phyloP scores from a whole-genome alignment of 2,888 invertebrate species.

The Polietes domitor region DNA sequence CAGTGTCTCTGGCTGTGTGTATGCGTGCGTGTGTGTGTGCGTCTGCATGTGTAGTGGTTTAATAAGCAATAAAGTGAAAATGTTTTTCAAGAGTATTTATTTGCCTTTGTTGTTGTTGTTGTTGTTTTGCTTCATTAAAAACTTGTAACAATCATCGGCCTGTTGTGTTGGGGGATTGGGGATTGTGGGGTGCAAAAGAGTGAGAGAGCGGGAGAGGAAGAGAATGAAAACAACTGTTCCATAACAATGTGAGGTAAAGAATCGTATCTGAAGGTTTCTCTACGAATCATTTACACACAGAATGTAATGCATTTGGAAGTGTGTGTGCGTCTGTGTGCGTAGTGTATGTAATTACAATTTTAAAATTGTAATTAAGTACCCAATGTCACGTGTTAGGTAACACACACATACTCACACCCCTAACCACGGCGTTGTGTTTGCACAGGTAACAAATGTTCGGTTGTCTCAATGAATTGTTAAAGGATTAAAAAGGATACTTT shows the following conservation, averaged over 20 bases:
- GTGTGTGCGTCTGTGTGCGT: neutral
- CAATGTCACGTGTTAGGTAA: slow-evolving; percentile 35
- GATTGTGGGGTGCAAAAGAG: neutral
- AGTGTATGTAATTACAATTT: slow-evolving; percentile 30
- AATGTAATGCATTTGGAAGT: neutral
- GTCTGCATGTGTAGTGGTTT: slow-evolving; percentile 29
- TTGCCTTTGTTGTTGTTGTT: slow-evolving; percentile 19
- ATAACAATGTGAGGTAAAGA: neutral
- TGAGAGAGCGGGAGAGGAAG: neutral
- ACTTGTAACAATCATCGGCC: slow-evolving; percentile 10
- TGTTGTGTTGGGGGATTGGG: neutral
- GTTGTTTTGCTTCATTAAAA: slow-evolving; percentile 27
- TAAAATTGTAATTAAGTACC: slow-evolving; percentile 38
- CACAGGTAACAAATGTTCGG: slow-evolving; percentile 28
- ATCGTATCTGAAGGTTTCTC: neutral
- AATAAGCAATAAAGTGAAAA: slow-evolving; percentile 53
- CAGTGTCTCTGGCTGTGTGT: neutral
- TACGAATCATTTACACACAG: neutral
- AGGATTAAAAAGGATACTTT: slow-evolving; percentile 27
- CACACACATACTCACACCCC: slow-evolving; percentile 6
- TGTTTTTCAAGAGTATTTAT: slow-evolving; percentile 4
- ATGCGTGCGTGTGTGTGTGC: neutral
- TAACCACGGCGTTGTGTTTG: neutral
- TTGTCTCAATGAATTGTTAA: slow-evolving; percentile 14
- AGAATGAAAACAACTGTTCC: neutral